phyloP scores from a whole-genome alignment of 2,888 invertebrate genomes.

The Idaea dimidiata region DNA sequence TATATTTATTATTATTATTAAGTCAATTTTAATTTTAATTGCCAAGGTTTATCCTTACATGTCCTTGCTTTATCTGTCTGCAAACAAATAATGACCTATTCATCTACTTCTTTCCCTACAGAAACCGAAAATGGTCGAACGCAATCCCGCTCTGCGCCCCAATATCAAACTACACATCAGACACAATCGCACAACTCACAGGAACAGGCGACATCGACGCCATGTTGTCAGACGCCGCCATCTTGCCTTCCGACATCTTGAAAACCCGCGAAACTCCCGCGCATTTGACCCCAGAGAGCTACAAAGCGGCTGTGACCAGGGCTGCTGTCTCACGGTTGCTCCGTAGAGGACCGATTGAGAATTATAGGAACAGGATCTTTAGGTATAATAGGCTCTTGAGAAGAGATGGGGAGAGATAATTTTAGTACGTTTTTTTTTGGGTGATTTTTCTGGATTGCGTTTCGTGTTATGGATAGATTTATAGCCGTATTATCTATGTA shows the following conservation, averaged over 20 bases:
- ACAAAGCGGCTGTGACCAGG: conserved; percentile 66
- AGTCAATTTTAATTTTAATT: no score
- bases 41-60: no score
- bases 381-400: conserved; percentile 66
- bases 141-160: conserved; percentile 88
- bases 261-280: conserved; percentile 69
- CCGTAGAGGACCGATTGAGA: conserved; percentile 60
- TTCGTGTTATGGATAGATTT: background rate
- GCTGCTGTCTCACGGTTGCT: conserved; percentile 60
- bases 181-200: conserved; percentile 65
- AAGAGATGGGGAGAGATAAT: conserved; percentile 70
- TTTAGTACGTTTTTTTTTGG: conserved; percentile 20
- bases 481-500: no score
- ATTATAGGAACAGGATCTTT: conserved; percentile 65
- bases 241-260: conserved; percentile 55
- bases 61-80: background rate
- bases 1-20: no score
- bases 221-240: conserved; percentile 65
- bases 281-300: conserved; percentile 67
- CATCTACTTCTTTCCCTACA: conserved; percentile 38
- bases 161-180: conserved; percentile 64
- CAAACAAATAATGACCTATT: no score
- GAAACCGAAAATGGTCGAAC: conserved; percentile 93
- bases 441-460: conserved; percentile 11
- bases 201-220: conserved; percentile 71